These are phyloP conservation scores for Holotrichia oblita DNA, from an alignment of 1,140 invertebrate genomes.

Conservation along the genomic window DNA sequence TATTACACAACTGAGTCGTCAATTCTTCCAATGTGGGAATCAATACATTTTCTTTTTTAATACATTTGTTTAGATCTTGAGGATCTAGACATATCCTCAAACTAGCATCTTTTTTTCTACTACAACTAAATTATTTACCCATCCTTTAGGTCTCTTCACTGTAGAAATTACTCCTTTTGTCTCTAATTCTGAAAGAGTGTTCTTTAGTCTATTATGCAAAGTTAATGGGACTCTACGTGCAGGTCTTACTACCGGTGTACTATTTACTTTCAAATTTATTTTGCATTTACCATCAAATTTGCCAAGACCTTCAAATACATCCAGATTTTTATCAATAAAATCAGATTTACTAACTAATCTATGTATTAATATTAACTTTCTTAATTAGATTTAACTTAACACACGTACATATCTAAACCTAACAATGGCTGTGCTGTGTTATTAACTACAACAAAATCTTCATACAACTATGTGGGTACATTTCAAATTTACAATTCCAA, in stretches of 20 bases:
- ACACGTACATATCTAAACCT: constrained; percentile 38
- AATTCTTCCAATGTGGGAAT: constrained; percentile 2
- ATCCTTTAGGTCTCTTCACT: constrained; percentile 48
- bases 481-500: constrained; percentile 39
- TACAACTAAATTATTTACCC: constrained; percentile 52
- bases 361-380: constrained; percentile 34
- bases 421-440: constrained; percentile 39
- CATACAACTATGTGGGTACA: constrained; percentile 31
- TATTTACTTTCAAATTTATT: constrained; percentile 42
- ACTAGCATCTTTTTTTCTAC: constrained; percentile 48
- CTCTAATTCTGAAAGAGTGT: constrained; percentile 47
- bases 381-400: constrained; percentile 38
- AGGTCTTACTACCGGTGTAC: constrained; percentile 45
- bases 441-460: constrained; percentile 39
- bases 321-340: constrained; percentile 31
- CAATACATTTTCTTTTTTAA: constrained; percentile 8
- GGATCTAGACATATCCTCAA: constrained; percentile 53
- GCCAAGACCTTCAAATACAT: constrained; percentile 38
- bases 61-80: constrained; percentile 40
- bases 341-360: constrained; percentile 6
- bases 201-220: constrained; percentile 47
- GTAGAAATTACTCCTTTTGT: constrained; percentile 48
- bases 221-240: constrained; percentile 51
- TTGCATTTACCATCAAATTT: constrained; percentile 37
- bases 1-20: background rate